Percentiles rank a stretch among this genome's conserved stretches.
These are phyloP conservation scores for Felis chaus DNA, from an alignment of 2,113 vertebrate species.

Conservation along the genomic window DNA sequence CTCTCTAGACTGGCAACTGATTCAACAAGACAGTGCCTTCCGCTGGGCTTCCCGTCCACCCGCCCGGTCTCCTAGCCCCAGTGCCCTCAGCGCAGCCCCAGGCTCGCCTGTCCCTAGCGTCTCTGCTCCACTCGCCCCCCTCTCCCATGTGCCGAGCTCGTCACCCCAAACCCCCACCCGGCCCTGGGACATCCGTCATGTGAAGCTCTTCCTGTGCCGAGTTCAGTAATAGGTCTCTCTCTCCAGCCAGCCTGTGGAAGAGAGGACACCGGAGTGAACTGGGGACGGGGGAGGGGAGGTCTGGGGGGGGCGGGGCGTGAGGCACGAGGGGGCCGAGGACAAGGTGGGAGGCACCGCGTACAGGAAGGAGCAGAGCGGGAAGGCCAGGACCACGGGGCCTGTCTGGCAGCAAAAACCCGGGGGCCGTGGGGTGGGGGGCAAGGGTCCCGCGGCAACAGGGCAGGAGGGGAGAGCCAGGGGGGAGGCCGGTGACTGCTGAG, in stretches of 20 bases:
- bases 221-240: slow-evolving; percentile 91
- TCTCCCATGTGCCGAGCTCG: neutral
- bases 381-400: neutral
- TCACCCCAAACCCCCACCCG: slow-evolving; percentile 28
- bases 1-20: neutral
- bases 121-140: neutral
- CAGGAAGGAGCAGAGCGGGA: neutral
- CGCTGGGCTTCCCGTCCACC: neutral
- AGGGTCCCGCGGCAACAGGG: too few species aligned
- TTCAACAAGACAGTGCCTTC: neutral
- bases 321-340: neutral
- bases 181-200: slow-evolving; percentile 40
- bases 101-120: neutral
- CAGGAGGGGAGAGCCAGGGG: neutral
- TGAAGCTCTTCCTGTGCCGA: slow-evolving; percentile 57
- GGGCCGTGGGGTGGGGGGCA: neutral
- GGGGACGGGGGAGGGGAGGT: neutral
- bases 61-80: neutral
- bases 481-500: neutral
- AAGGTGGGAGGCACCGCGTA: neutral
- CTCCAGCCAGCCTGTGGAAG: slow-evolving; percentile 89
- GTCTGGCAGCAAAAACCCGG: neutral
- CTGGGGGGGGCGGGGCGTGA: fast-evolving
- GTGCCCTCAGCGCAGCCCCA: neutral
- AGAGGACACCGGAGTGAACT: neutral